Conservation (phyloP, 1,140 invertebrate genomes). For the Drosophila leontia region DNA sequence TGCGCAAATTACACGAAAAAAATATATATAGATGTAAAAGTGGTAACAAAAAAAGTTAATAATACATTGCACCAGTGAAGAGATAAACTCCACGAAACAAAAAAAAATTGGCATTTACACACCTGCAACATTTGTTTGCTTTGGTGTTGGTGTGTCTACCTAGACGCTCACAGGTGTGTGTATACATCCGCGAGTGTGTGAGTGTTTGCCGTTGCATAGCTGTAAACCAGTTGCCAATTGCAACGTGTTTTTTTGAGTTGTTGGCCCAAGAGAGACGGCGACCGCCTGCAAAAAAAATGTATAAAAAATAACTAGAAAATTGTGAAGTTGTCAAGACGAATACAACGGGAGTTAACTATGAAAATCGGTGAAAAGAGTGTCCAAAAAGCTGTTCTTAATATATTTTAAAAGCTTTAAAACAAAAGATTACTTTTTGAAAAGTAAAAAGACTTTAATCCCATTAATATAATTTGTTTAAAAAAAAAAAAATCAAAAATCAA, state of each 20-base stretch:
- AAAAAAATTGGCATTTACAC: constrained; percentile 71
- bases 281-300: constrained; percentile 24
- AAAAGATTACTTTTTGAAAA: background rate
- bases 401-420: background rate
- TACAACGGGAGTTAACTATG: constrained; percentile 14
- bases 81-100: constrained; percentile 16
- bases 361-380: background rate
- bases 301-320: constrained; percentile 40
- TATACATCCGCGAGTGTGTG: constrained; percentile 27
- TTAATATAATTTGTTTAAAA: background rate
- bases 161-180: constrained; percentile 34
- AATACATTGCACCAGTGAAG: constrained; percentile 26
- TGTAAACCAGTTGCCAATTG: constrained; percentile 82
- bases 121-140: constrained; percentile 62
- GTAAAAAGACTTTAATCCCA: background rate
- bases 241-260: constrained; percentile 70
- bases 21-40: constrained; percentile 9
- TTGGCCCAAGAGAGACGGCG: constrained; percentile 45
- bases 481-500: no score
- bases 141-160: constrained; percentile 44
- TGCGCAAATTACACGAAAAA: constrained; percentile 24
- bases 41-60: constrained; percentile 44
- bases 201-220: constrained; percentile 70
- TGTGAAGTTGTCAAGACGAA: constrained; percentile 23
- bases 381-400: background rate